Evolutionary conservation across 1,140 invertebrate genomes (phyloP), one percentile per base, ranked within the genome.

Genomic region (Reticulitermes speratus): DNA sequence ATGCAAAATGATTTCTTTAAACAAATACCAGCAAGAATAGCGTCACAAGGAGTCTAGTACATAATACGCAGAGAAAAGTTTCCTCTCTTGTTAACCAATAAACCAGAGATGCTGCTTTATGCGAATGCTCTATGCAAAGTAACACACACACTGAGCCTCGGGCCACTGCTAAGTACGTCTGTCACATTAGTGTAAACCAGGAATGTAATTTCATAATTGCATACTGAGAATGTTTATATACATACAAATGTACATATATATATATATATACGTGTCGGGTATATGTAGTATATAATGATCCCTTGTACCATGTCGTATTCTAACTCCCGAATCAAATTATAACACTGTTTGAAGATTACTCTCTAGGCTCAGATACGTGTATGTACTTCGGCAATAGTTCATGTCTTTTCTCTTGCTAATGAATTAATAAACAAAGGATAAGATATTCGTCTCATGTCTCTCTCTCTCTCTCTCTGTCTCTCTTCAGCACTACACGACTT

Each of bases 401-500:
- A 5, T 21, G 5, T 82, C 19, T 25, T 12, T 82, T 38, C 82
- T 82, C 44, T 38, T 44, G 23, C 44, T 82, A 82, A 82, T 82
- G 82, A 25, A 82, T 44, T 82, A 19, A 82, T 82, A 82, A 82
- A 82, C 82, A 82, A 82, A 82, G 82, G 82, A 82, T 21, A 82
- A 82, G 44, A 21, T 82, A 82, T 82, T 16, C 82, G 44, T 44
- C 82, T 82, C 82, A 19, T 82, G 82, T 82, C 82, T 82, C 32
- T 44, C 0, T 23, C 32, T 82, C 82, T 38, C 81, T 30, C 8
- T 44, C n/a, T 44, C 81, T n/a, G n/a, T n/a, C n/a, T 12, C 8
- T 82, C 32, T 7, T 82, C 38, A 38, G 5, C 52, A 55, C 52
- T 55, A 55, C 19, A 16, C 52, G 3, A 55, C 52, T 55, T 55